Evolutionary conservation across 2,888 invertebrate species (phyloP), one percentile per base, ranked within the genome.

Genomic region (Megaustenia siamemsis): DNA sequence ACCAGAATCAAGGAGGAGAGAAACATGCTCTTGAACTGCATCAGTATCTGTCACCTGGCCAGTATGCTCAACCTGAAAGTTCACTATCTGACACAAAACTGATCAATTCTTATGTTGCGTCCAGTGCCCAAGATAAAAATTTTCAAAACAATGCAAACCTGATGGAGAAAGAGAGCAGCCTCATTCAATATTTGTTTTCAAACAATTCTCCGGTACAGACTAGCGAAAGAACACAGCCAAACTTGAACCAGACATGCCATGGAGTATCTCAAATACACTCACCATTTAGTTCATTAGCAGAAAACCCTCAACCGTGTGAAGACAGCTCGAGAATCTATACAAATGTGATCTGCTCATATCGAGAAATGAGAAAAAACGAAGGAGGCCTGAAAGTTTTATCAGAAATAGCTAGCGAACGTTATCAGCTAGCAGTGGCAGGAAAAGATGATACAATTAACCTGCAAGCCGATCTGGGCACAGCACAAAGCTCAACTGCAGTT

Each of bases 351-450:
- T 10, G n/a, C 6, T 53, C 28, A 1, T 69, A 49, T 32, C 80
- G 49, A 56, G 83, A 68, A 28, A 53, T 69, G 10, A 76, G 76
- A 49, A 83, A 77, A 53, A 83, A 68, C 68, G 83, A 83, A 40
- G 78, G 76, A 24, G 83, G 78, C 21, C 71, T 83, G 43, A 77
- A 83, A 63, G 83, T 83, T 18, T 60, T 83, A 21, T 83, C 83
- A 32, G 78, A 83, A 60, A 83, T 83, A 60, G 83, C 83, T 32
- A 83, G 83, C 43, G 71, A 83, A 53, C 73, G 82, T 21, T 82
- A 82, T 28, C 73, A 32, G 18, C 21, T 71, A 24, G 73, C 53
- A 53, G 82, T 82, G 10, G 82, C 82, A 40, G 82, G 69, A 21
- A 69, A 82, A 71, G 69, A 73, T 60, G 73, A 82, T 43, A 43